Percentiles rank a stretch among this genome's conserved stretches.
Conservation (phyloP, 2,797 vertebrate genomes). For the Danio choprae region DNA sequence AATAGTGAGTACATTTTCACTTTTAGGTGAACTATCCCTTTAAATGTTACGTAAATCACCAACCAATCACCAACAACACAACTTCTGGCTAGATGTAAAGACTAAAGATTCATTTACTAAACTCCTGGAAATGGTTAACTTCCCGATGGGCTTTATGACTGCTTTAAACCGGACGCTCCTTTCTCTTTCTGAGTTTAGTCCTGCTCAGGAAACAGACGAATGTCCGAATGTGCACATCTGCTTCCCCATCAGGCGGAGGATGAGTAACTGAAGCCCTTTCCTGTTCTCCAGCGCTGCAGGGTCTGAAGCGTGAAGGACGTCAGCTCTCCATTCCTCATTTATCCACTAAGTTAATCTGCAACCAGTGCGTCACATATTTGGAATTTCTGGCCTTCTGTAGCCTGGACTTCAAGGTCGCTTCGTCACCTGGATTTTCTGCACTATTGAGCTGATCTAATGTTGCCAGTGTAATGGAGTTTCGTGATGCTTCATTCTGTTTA, state of each 20-base stretch:
- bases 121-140: constrained; percentile 18
- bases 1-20: too few relatives aligned
- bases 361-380: neutral
- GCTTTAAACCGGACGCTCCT: constrained; percentile 32
- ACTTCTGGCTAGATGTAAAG: too few relatives aligned
- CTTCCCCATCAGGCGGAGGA: constrained; percentile 45
- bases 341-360: constrained; percentile 22
- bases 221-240: constrained; percentile 51
- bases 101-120: neutral
- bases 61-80: too few relatives aligned
- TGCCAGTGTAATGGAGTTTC: neutral
- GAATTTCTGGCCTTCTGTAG: neutral
- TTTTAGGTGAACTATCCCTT: too few relatives aligned
- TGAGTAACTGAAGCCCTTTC: constrained; percentile 43
- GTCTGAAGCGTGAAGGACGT: neutral
- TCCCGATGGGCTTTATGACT: constrained; percentile 3
- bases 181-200: constrained; percentile 61
- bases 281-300: constrained; percentile 25
- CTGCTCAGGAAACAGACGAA: constrained; percentile 66
- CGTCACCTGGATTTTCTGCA: neutral
- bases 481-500: neutral
- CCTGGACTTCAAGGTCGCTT: neutral
- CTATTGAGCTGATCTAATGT: neutral
- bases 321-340: neutral
- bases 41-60: too few relatives aligned